Conservation (phyloP, 2,888 invertebrate species). For the Petrolisthes cinctipes region DNA sequence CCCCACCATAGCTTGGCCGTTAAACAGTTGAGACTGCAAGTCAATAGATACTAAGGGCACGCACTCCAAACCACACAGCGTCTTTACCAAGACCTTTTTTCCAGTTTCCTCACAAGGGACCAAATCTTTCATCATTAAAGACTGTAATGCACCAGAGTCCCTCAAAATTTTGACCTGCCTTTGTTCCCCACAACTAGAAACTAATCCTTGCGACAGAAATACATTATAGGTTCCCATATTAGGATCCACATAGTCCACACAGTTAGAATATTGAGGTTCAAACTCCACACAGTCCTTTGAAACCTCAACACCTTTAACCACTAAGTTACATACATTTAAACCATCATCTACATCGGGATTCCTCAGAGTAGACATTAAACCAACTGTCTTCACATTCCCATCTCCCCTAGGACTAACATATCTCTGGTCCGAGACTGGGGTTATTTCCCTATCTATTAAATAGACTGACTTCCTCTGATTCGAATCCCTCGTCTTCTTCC, state of each 20-base stretch:
- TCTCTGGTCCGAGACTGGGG: too few relatives aligned
- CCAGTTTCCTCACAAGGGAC: neutral
- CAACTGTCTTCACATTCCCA: too few relatives aligned
- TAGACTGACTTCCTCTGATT: too few relatives aligned
- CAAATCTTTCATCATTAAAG: neutral
- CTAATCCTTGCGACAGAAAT: neutral
- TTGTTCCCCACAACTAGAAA: neutral
- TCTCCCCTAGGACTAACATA: too few relatives aligned
- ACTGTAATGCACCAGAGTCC: slow-evolving; percentile 6
- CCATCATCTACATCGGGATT: too few relatives aligned
- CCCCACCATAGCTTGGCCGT: neutral
- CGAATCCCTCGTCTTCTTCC: neutral
- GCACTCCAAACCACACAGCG: neutral
- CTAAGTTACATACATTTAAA: too few relatives aligned
- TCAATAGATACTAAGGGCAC: neutral
- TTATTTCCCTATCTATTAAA: too few relatives aligned
- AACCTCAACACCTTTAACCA: too few relatives aligned
- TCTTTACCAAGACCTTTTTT: neutral
- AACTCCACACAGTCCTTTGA: too few relatives aligned
- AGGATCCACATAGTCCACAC: too few relatives aligned
- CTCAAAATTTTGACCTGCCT: neutral
- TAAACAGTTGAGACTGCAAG: neutral
- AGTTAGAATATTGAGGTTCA: too few relatives aligned
- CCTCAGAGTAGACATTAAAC: too few relatives aligned
- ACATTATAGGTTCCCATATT: neutral